Conservation (phyloP, 2,797 vertebrate species). For the Anguilla megastoma region DNA sequence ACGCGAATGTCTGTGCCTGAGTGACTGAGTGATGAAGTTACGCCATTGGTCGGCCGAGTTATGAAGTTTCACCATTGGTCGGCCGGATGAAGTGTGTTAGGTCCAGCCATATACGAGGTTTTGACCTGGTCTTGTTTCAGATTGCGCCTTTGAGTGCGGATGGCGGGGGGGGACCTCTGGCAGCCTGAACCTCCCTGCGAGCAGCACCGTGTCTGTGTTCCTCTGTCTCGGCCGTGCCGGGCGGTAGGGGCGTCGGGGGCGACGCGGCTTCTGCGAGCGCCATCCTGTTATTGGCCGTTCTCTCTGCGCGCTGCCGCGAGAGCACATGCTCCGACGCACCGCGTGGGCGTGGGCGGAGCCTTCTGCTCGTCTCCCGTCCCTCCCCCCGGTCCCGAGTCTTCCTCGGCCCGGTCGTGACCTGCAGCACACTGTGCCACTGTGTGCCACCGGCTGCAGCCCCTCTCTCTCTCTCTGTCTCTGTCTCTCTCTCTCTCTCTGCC, state of each 20-base stretch:
- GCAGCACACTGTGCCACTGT: not conserved
- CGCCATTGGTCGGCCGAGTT: no score
- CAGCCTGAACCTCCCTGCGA: not conserved
- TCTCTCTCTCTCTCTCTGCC: not conserved
- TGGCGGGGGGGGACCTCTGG: not conserved
- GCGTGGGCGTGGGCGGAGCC: not conserved
- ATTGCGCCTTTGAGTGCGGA: not conserved
- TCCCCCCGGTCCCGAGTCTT: not conserved
- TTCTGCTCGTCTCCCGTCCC: not conserved
- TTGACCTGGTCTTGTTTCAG: not conserved
- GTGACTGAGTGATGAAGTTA: no score
- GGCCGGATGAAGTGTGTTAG: no score
- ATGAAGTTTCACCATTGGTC: no score
- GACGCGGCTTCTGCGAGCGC: not conserved
- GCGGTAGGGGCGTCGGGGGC: not conserved
- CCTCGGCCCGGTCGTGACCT: not conserved
- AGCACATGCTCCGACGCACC: not conserved
- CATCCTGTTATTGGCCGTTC: not conserved
- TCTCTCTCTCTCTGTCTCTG: not conserved
- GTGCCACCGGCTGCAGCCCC: not conserved
- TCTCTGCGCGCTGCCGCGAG: not conserved
- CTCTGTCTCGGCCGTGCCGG: not conserved
- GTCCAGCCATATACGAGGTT: no score
- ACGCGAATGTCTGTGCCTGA: no score
- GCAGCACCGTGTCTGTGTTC: not conserved